Evolutionary conservation across 2,888 invertebrate species (phyloP), one percentile per base, ranked within the genome.

Genomic region (Pterostichus niger): DNA sequence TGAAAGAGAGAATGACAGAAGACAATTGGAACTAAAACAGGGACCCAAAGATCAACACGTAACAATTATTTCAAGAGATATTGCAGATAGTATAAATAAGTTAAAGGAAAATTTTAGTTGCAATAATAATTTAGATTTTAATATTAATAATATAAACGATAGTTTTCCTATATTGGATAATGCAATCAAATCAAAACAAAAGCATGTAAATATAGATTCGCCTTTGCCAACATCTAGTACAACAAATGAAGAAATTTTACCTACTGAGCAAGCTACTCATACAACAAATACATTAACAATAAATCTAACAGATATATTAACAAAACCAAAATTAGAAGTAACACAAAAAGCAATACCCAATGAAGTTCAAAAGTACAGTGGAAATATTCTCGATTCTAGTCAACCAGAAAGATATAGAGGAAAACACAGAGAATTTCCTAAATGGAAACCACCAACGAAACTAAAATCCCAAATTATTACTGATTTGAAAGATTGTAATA

Each of bases 341-440:
- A 83, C 52, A 33, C 59, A 54, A 44, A 71, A 71, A 71, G 7
- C 40, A 10, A 9, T 17, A 44, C 0, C 17, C 13, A 52, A 76
- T 40, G 13, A 52, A 54, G n/a, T 11, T 6, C 52, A 33, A 33
- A 59, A 78, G 15, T 13, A 82, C 54, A 31, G 54, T 24, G 87
- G 86, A 6, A 87, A 86, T 85, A 59, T 73, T n/a, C 83, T 86
- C 56, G 87, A 87, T 86, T 85, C 86, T n/a, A 84, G 84, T 78
- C 75, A 85, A 82, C 87, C 87, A 4, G 76, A 84, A 64, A 83
- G 87, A 81, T 83, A 73, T 68, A 78, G 68, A 46, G 87, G 87
- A 0, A 87, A 87, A 84, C 84, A 85, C 77, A 82, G 85, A 40
- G 87, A 87, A 85, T 52, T 82, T 75, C 84, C 85, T 6, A 86